These are phyloP conservation scores for Thymelicus acteon DNA, from an alignment of 2,888 invertebrate genomes.

Conservation along the genomic window DNA sequence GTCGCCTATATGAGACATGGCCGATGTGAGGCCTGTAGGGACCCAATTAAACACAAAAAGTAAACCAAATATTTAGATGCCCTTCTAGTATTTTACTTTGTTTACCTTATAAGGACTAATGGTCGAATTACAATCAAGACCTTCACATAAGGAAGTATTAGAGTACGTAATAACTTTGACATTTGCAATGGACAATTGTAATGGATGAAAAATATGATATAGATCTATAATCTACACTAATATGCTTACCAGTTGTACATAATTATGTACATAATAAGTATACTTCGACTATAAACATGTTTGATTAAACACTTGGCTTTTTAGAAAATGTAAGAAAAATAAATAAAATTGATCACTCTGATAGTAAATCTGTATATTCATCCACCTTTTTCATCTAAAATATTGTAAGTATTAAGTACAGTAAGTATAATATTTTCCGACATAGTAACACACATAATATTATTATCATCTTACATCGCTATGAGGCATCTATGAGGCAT, in stretches of 20 bases:
- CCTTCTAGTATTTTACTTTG: not conserved
- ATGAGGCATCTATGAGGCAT: too few relatives aligned
- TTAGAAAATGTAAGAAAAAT: too few relatives aligned
- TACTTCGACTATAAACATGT: too few relatives aligned
- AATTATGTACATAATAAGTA: too few relatives aligned
- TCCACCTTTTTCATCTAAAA: too few relatives aligned
- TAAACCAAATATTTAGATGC: not conserved
- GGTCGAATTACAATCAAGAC: conserved; percentile 10
- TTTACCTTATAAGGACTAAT: conserved; percentile 1
- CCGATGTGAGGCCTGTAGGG: not conserved
- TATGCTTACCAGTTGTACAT: too few relatives aligned
- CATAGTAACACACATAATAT: not conserved
- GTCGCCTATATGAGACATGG: not conserved
- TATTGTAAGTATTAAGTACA: too few relatives aligned
- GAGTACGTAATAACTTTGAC: not conserved
- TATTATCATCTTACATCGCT: not conserved
- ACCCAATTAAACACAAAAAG: not conserved
- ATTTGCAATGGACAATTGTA: conserved; percentile 3
- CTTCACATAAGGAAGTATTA: not conserved
- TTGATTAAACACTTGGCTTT: too few relatives aligned
- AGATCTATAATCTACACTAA: not conserved
- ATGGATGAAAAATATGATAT: not conserved
- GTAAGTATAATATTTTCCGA: not conserved
- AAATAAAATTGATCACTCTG: too few relatives aligned
- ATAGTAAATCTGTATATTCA: too few relatives aligned